phyloP scores from a whole-genome alignment of 2,113 vertebrate species.

The Heterotis niloticus region DNA sequence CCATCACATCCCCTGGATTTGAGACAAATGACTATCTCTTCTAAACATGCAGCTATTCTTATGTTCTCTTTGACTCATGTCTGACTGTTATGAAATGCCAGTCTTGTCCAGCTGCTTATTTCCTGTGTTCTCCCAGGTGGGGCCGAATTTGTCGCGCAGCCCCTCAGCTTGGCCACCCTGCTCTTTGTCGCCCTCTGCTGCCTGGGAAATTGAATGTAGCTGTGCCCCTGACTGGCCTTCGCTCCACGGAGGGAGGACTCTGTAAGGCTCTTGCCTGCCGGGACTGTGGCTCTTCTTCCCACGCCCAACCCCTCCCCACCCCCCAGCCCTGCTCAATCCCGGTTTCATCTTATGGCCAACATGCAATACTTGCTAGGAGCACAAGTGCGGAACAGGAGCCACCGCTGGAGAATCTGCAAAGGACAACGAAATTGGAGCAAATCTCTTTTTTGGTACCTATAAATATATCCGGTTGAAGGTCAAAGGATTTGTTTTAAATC shows the following conservation, averaged over 20 bases:
- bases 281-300: constrained; percentile 59
- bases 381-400: constrained; percentile 51
- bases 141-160: constrained; percentile 42
- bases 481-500: constrained; percentile 82
- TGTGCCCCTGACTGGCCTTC: constrained; percentile 63
- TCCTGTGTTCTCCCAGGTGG: constrained; percentile 55
- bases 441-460: constrained; percentile 71
- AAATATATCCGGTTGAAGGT: constrained; percentile 69
- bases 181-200: constrained; percentile 68
- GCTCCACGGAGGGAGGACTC: constrained; percentile 65
- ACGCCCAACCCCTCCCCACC: constrained; percentile 42
- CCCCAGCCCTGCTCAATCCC: constrained; percentile 67
- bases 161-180: constrained; percentile 65
- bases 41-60: no score
- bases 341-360: constrained; percentile 72
- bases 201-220: constrained; percentile 88
- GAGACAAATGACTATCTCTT: no score
- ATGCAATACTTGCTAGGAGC: constrained; percentile 68
- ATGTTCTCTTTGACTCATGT: no score
- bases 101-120: not conserved
- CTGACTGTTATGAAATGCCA: not conserved
- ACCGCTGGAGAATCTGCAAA: constrained; percentile 62
- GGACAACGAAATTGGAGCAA: constrained; percentile 77
- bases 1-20: no score
- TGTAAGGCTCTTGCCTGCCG: constrained; percentile 61